Evolutionary conservation across 30 jellyfish, hydroid and myxozoan genomes (phyloP).

Genomic region (Pelagia noctiluca): DNA sequence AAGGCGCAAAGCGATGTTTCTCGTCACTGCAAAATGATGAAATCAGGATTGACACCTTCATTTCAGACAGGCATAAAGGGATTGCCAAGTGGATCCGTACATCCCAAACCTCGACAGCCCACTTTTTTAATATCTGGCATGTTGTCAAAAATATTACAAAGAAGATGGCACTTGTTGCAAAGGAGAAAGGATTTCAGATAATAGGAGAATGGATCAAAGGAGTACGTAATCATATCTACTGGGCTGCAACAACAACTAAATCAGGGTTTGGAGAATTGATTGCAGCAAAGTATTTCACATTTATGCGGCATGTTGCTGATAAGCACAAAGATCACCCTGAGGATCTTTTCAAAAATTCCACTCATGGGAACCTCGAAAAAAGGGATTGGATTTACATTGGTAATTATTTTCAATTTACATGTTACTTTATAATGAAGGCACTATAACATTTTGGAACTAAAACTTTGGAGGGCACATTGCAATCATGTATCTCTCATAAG

Average conservation of each 20-base stretch:
- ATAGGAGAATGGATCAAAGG: not conserved
- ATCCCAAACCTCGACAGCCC: slow-evolving; percentile 13
- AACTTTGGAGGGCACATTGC: no score
- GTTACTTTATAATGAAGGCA: no score
- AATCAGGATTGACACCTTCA: not conserved
- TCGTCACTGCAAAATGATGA: not conserved
- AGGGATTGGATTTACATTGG: not conserved
- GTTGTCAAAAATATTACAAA: slow-evolving; percentile 7
- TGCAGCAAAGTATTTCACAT: not conserved
- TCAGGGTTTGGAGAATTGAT: not conserved
- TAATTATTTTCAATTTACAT: no score
- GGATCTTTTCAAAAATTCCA: not conserved
- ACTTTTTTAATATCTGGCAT: slow-evolving; percentile 50
- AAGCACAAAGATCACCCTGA: not conserved
- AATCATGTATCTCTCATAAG: no score
- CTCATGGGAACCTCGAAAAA: not conserved
- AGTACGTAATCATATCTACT: not conserved
- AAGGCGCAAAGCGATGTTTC: slow-evolving; percentile 24
- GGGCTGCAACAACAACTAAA: slow-evolving; percentile 8
- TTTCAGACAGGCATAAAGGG: slow-evolving; percentile 47
- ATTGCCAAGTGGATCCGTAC: slow-evolving; percentile 50
- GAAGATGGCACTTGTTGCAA: not conserved
- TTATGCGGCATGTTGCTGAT: not conserved
- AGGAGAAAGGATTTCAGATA: not conserved
- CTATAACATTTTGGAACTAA: no score